phyloP scores from a whole-genome alignment of 23 tunicate species.

The Ascidia mentula region DNA sequence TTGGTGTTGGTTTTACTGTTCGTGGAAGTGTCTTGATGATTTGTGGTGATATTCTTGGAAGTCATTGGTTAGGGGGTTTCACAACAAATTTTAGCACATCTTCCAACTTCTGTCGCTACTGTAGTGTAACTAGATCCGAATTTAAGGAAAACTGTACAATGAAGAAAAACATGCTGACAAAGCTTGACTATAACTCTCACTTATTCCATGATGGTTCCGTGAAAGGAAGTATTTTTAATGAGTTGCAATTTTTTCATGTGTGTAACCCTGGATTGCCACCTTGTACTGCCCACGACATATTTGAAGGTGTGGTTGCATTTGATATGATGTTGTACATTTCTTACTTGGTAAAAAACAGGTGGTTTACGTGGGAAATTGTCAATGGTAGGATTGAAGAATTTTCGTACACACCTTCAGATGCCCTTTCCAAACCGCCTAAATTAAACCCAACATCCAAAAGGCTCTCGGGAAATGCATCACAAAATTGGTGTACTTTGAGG shows the following conservation, averaged over 20 bases:
- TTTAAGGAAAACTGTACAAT: not conserved
- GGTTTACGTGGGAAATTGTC: slow-evolving; percentile 27
- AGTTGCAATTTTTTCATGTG: slow-evolving; percentile 33
- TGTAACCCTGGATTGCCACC: slow-evolving; percentile 51
- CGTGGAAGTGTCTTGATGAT: slow-evolving; percentile 21
- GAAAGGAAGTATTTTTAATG: slow-evolving; percentile 26
- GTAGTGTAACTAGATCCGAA: slow-evolving; percentile 1
- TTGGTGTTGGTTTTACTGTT: slow-evolving; percentile 16
- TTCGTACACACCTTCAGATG: not conserved
- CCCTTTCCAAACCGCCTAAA: slow-evolving; percentile 14
- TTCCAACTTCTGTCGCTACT: slow-evolving; percentile 22
- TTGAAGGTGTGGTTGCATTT: slow-evolving; percentile 35
- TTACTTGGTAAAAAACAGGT: not conserved
- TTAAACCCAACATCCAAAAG: not conserved
- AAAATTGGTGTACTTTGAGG: slow-evolving; percentile 31
- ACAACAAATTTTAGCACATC: slow-evolving; percentile 29
- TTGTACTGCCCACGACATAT: slow-evolving; percentile 41
- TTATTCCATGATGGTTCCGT: slow-evolving; percentile 6
- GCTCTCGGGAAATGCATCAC: slow-evolving; percentile 39
- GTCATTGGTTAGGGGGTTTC: slow-evolving; percentile 51
- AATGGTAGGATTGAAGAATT: slow-evolving; percentile 9
- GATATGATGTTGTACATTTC: slow-evolving; percentile 33
- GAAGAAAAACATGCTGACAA: not conserved
- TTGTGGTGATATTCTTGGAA: slow-evolving; percentile 49
- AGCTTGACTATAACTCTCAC: not conserved